Base-by-base conservation (phyloP, 1,140 invertebrate species). In the Drosophila athabasca region DNA sequence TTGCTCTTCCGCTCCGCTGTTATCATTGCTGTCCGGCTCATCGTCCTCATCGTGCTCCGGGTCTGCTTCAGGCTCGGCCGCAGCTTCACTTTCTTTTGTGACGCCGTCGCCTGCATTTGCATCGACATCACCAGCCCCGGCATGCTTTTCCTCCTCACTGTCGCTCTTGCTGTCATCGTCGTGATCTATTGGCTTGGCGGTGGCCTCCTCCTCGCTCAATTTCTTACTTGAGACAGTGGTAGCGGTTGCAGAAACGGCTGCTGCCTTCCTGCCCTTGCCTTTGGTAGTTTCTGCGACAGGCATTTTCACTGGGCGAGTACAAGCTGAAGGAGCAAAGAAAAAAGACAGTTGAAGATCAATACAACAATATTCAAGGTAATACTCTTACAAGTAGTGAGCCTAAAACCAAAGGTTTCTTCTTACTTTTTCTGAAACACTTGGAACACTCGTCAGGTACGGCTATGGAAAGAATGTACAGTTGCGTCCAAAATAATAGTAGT, bases 1-100 rank as follows among this genome's bases (percentile, higher is more conserved):
- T 39, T 95, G 94, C 53, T 95, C 94, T 61, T 85, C 82, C 3
- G 55, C 48, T 0, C 76, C 83, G 43, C 74, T 82, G 6, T 62
- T 49, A 8, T 62, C 83, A 26, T 87, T 88, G 45, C 83, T 88
- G 29, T 79, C 82, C 94, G 61, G 51, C 49, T 78, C 77, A 7
- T 85, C 81, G 0, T 55, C 65, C 8, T 26, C 57, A 0, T 61
- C 57, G 0, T 69, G 46, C 1, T 83, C 75, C 0, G 43, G 69
- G 0, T 72, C 72, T 13, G 67, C 81, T 4, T 81, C 77, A 7
- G 48, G 68, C 8, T 62, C 60, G 6, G 71, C 76, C 26, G 46
- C 9, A 62, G 48, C 19, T 62, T 54, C 6, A 70, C 74, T 2
- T 55, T 53, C 1, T 64, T 39, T 39, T 35, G 31, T 35, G 2